Evolutionary conservation across 2,888 invertebrate genomes (phyloP), one percentile per base, ranked within the genome.

Genomic region (Andrena trimmerana): DNA sequence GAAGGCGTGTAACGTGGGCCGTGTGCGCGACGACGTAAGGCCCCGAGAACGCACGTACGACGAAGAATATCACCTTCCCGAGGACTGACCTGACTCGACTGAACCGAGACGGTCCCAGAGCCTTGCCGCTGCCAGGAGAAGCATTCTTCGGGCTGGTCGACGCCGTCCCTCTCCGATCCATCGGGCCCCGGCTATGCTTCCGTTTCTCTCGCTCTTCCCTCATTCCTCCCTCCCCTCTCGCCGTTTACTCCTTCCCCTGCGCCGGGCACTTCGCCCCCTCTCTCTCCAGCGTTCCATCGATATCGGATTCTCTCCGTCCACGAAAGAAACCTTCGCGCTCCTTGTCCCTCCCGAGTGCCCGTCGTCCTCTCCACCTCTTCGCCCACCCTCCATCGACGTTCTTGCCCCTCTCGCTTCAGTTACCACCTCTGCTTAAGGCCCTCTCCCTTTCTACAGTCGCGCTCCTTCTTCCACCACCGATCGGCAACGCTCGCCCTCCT

Each of bases 71-170:
- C 90, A 86, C 91, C 91, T 93, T 91, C 90, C 90, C 91, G 92
- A 90, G 91, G 93, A 92, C 91, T 91, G 93, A 92, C 92, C 92
- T 93, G 92, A 92, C 92, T 92, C 92, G 92, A 94, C 94, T 93
- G 92, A 92, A 88, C 85, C 82, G 83, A 88, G 86, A 87, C 89
- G 90, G 88, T 83, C 89, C 87, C 90, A 86, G 90, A 89, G 78
- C 83, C 82, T 88, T 79, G 85, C 86, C 86, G 88, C 87, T 84
- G 86, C 90, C 88, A 78, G 69, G 88, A 87, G 88, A 89, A 88
- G 90, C 91, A 92, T 91, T 92, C 91, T 92, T 92, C 89, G 86
- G 84, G 81, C 87, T 84, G 74, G 81, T 85, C 86, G 83, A 86
- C 90, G 89, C 91, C 90, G 89, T 93, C 94, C 92, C 90, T 92